phyloP scores from a whole-genome alignment of 1,140 invertebrate genomes.

The Cherax destructor region DNA sequence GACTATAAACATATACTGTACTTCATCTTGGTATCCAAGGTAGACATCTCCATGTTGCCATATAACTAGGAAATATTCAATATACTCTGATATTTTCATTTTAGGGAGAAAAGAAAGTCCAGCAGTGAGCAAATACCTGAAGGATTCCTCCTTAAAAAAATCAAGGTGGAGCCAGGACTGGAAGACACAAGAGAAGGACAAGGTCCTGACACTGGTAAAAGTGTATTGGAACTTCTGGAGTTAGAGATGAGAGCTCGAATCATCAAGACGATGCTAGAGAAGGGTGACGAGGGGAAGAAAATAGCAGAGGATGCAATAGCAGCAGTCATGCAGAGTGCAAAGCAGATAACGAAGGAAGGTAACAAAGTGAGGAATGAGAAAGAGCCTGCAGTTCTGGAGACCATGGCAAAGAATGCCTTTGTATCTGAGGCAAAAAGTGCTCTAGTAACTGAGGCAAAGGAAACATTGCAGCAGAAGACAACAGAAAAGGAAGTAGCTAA shows the following conservation, averaged over 20 bases:
- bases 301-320: slow-evolving; percentile 52
- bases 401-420: background rate
- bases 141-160: slow-evolving; percentile 39
- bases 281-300: slow-evolving; percentile 57
- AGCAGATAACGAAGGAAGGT: slow-evolving; percentile 25
- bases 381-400: background rate
- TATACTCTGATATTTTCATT: background rate
- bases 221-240: slow-evolving; percentile 77
- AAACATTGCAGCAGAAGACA: background rate
- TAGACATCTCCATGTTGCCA: too few species aligned
- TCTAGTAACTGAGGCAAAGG: background rate
- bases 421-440: background rate
- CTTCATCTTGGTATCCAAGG: too few species aligned
- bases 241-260: slow-evolving; percentile 77
- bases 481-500: background rate
- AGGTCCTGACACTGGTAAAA: slow-evolving; percentile 52
- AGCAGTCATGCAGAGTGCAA: slow-evolving; percentile 44
- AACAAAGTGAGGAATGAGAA: background rate
- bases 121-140: slow-evolving; percentile 5
- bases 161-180: slow-evolving; percentile 45
- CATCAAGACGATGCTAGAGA: slow-evolving; percentile 77
- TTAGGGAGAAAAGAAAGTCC: background rate
- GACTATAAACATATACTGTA: too few species aligned
- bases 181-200: slow-evolving; percentile 16
- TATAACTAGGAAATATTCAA: too few species aligned